Conservation (phyloP, 2,888 invertebrate species). For the Macropis europaea region DNA sequence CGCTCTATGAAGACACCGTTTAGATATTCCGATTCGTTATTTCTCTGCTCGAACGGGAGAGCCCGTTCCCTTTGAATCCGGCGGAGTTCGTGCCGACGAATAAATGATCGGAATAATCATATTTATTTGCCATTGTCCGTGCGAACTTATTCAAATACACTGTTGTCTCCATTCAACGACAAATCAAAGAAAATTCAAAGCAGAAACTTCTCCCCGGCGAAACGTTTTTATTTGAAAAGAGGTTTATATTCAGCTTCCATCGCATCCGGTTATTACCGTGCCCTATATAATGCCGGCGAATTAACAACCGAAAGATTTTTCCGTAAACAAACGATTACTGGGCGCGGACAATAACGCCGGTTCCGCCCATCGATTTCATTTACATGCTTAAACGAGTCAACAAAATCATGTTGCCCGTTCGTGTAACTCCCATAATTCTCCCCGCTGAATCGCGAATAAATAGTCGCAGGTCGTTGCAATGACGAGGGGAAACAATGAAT, state of each 20-base stretch:
- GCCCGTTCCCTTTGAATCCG: not conserved
- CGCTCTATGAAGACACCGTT: constrained; percentile 26
- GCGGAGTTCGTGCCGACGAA: constrained; percentile 25
- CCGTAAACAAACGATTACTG: not conserved
- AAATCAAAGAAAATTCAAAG: not conserved
- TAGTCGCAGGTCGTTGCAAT: constrained; percentile 19
- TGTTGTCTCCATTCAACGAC: not conserved
- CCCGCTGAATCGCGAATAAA: constrained; percentile 27
- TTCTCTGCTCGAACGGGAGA: not conserved
- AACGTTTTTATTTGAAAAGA: too few species aligned
- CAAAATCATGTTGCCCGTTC: constrained; percentile 2
- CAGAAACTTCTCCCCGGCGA: too few species aligned
- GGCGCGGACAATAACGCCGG: not conserved
- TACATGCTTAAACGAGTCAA: constrained; percentile 15
- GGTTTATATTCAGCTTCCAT: too few species aligned
- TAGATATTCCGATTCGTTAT: constrained; percentile 25
- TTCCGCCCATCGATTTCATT: not conserved
- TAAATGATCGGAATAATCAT: constrained; percentile 14
- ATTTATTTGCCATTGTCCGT: not conserved
- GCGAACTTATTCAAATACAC: not conserved
- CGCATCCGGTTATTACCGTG: too few species aligned
- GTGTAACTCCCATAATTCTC: constrained; percentile 33
- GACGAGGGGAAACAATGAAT: constrained; percentile 18
- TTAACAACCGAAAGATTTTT: not conserved
- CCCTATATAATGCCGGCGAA: too few species aligned